phyloP scores from a whole-genome alignment of 2,113 vertebrate genomes.

The Amphilophus citrinellus region DNA sequence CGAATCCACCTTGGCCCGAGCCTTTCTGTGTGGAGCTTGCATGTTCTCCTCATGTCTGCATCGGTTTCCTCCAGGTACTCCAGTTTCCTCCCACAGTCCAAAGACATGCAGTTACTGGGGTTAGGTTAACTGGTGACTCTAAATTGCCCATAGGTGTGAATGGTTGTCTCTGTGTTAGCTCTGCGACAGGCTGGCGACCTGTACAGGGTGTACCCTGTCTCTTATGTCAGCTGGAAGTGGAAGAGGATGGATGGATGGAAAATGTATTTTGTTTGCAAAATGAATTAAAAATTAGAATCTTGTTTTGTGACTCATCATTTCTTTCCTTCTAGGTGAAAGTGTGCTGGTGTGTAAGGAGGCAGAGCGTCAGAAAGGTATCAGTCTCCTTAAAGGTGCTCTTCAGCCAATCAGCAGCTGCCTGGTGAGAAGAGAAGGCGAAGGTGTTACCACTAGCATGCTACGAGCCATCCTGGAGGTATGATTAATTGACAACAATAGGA shows the following conservation, averaged over 20 bases:
- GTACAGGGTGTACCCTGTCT: too few species aligned
- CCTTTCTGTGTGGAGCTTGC: too few species aligned
- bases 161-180: too few species aligned
- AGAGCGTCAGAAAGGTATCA: constrained; percentile 90
- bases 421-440: constrained; percentile 86
- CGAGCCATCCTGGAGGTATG: constrained; percentile 95
- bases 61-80: too few species aligned
- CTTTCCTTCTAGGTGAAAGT: constrained; percentile 87
- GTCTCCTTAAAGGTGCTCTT: constrained; percentile 88
- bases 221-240: too few species aligned
- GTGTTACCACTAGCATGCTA: constrained; percentile 91
- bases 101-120: too few species aligned
- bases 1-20: too few species aligned
- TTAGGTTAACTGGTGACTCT: too few species aligned
- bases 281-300: neutral
- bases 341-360: constrained; percentile 93
- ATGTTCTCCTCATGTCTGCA: too few species aligned
- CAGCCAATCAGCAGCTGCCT: constrained; percentile 93
- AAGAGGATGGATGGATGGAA: neutral
- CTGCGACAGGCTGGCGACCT: too few species aligned
- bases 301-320: neutral
- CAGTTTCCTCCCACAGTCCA: too few species aligned
- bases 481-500: neutral
- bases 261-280: constrained; percentile 4
- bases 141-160: too few species aligned